Evolutionary conservation across 2,888 invertebrate genomes (phyloP).

Genomic region (Oxytorus armatus): DNA sequence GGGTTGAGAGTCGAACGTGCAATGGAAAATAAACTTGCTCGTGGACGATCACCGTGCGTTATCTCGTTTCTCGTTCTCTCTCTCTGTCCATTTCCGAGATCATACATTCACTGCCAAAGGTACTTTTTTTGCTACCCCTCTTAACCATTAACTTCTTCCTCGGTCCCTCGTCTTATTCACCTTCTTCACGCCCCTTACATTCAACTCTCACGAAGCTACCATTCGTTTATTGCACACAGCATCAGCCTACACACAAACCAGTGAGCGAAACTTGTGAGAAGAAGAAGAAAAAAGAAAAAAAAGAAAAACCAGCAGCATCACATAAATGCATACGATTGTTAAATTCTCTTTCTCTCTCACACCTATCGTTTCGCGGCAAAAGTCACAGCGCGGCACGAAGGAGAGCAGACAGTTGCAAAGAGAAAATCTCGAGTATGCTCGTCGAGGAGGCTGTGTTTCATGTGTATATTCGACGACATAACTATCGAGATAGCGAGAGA

Average conservation of each 20-base stretch:
- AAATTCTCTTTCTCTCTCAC: slow-evolving; percentile 44
- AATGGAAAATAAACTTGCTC: slow-evolving; percentile 45
- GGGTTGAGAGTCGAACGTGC: slow-evolving; percentile 16
- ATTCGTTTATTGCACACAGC: slow-evolving; percentile 58
- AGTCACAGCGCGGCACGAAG: background rate
- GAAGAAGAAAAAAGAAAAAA: slow-evolving; percentile 39
- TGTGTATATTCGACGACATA: slow-evolving; percentile 51
- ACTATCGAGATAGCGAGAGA: slow-evolving; percentile 59
- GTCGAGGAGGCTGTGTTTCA: slow-evolving; percentile 39
- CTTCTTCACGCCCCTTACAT: slow-evolving; percentile 55
- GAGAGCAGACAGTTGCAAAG: background rate
- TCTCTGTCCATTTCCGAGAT: too few species aligned
- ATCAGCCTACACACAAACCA: slow-evolving; percentile 25
- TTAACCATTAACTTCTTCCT: slow-evolving; percentile 43
- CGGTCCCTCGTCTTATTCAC: slow-evolving; percentile 27
- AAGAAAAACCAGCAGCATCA: too few species aligned
- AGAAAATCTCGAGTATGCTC: slow-evolving; percentile 51
- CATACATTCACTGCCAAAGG: slow-evolving; percentile 49
- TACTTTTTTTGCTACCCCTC: slow-evolving; percentile 48
- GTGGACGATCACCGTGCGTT: slow-evolving; percentile 42
- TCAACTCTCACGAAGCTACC: slow-evolving; percentile 48
- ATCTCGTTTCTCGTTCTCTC: slow-evolving; percentile 10
- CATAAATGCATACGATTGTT: slow-evolving; percentile 62
- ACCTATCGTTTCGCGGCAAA: slow-evolving; percentile 42
- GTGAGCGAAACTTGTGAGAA: slow-evolving; percentile 1